Evolutionary conservation across 2,113 vertebrate species (phyloP), one percentile per base, ranked within the genome.

Genomic region (Origma solitaria): DNA sequence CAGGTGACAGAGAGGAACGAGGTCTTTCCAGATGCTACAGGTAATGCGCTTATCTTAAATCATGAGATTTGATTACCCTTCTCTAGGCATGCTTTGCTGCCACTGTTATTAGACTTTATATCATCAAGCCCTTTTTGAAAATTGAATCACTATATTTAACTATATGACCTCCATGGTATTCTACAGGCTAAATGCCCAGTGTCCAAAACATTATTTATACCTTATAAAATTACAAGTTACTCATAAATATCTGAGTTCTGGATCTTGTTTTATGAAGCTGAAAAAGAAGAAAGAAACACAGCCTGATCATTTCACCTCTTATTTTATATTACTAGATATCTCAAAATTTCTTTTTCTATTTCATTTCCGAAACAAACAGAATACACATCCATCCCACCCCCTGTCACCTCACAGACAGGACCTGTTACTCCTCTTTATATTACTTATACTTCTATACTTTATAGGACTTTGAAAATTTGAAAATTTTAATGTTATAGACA

Each of bases 141-240:
- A 90, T 11, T 28, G 62, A 93, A 92, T 87, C 53, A 58, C 70
- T 94, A 33, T 57, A 89, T 95, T 91, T 91, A 96, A 94, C 75
- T 80, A n/a, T 60, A 82, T 66, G 71, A 80, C 84, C 84, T 88
- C 58, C 82, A 62, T 1, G 0, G 37, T 47, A 91, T 75, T 94
- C 38, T 25, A 90, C 16, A 60, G 57, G 53, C 71, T 66, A 73
- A 86, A 80, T 50, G 47, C 17, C 37, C 0, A 1, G 54, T 87
- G 53, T 66, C 51, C 80, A 95, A 82, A 90, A 33, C n/a, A 61
- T 37, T 76, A 70, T 76, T 94, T 87, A 77, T 50, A 73, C 13
- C 21, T 88, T 28, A 38, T 25, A 86, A 94, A 88, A 86, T 78
- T 62, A 70, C 40, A 79, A 37, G 40, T 27, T 73, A 49, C 40